Conservation (phyloP, 2,888 invertebrate species). For the Doris montereyensis region DNA sequence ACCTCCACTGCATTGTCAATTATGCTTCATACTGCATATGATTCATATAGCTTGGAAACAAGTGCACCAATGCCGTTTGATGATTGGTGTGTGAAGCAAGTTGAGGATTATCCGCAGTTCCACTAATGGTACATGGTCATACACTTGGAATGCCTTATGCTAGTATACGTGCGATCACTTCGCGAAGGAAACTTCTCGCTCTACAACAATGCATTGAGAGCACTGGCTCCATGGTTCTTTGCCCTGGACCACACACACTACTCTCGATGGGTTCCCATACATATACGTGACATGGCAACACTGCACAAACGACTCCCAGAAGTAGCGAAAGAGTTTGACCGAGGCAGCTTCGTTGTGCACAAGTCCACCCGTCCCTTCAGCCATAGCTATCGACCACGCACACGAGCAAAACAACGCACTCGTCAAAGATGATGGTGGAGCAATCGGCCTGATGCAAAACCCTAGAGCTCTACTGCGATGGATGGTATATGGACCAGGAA, state of each 20-base stretch:
- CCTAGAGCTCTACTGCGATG: not conserved
- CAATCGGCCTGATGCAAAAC: conserved; percentile 40
- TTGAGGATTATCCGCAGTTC: conserved; percentile 14
- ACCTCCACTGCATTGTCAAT: conserved; percentile 44
- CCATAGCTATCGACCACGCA: conserved; percentile 43
- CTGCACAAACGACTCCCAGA: not conserved
- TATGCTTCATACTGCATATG: conserved; percentile 34
- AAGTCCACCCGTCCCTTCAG: conserved; percentile 20
- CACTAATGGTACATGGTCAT: conserved; percentile 5
- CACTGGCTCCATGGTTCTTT: conserved; percentile 36
- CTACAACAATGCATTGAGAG: conserved; percentile 31
- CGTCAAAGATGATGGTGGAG: conserved; percentile 39
- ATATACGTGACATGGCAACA: conserved; percentile 33
- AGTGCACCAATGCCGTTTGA: not conserved
- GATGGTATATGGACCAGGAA: not conserved
- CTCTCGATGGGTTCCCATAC: conserved; percentile 40
- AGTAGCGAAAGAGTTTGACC: not conserved
- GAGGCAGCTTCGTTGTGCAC: not conserved
- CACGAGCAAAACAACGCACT: conserved; percentile 43
- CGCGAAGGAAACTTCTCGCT: not conserved
- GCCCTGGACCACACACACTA: conserved; percentile 41
- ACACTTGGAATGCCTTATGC: not conserved
- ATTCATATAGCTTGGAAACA: conserved; percentile 2
- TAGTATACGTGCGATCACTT: conserved; percentile 15
- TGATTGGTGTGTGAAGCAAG: not conserved